These are phyloP conservation scores for Ectemnius continuus DNA, from an alignment of 2,888 invertebrate genomes.

Conservation along the genomic window DNA sequence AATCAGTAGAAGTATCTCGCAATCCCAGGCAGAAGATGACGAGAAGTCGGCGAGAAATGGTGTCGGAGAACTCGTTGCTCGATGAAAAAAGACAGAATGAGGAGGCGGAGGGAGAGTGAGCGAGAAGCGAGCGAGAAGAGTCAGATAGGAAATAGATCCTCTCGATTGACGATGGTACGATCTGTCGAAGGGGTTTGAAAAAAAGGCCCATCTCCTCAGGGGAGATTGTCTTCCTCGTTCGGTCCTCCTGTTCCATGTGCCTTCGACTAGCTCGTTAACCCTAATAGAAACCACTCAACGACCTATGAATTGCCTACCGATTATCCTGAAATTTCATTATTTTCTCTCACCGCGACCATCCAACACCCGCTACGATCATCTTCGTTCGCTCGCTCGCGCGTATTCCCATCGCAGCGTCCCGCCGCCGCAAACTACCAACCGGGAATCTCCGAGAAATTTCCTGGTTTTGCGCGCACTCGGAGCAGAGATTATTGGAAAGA, in stretches of 20 bases:
- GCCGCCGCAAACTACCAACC: constrained; percentile 21
- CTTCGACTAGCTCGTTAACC: constrained; percentile 48
- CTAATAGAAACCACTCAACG: constrained; percentile 70
- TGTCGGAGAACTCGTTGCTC: neutral
- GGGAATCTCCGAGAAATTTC: constrained; percentile 46
- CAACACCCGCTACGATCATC: too few relatives aligned
- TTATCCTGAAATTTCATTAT: constrained; percentile 77
- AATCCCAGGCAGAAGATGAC: constrained; percentile 2
- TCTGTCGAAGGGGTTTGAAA: constrained; percentile 35
- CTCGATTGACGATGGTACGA: constrained; percentile 44
- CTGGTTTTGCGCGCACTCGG: constrained; percentile 21
- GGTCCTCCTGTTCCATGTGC: constrained; percentile 37
- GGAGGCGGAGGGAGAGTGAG: constrained; percentile 35
- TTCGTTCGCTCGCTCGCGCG: constrained; percentile 12
- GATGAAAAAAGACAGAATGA: constrained; percentile 22
- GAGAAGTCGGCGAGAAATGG: constrained; percentile 8
- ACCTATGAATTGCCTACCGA: constrained; percentile 74
- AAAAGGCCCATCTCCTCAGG: constrained; percentile 75
- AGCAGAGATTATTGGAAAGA: constrained; percentile 45
- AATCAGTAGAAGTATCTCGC: neutral
- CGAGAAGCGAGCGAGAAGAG: constrained; percentile 32
- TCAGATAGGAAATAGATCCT: constrained; percentile 77
- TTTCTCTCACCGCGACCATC: constrained; percentile 58
- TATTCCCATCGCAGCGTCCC: constrained; percentile 32
- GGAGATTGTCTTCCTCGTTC: constrained; percentile 76